Percentiles rank a stretch among this genome's conserved stretches.
Conservation (phyloP, 2,888 invertebrate species). For the Rapana venosa region DNA sequence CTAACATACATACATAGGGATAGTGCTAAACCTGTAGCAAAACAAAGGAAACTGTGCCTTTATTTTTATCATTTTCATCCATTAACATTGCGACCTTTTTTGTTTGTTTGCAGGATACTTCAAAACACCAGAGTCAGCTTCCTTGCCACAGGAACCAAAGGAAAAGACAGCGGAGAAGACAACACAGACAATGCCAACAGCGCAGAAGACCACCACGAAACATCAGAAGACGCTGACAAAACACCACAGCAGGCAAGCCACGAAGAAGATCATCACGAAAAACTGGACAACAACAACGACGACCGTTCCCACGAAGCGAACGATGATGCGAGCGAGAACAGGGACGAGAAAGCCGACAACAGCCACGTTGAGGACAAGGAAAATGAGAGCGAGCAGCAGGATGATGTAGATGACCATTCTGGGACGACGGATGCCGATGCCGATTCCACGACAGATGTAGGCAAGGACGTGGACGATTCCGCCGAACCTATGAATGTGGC, state of each 20-base stretch:
- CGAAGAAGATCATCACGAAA: too few relatives aligned
- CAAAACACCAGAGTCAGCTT: slow-evolving; percentile 19
- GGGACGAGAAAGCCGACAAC: not conserved
- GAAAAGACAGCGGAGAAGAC: not conserved
- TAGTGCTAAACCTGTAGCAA: too few relatives aligned
- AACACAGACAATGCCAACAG: not conserved
- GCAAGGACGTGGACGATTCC: not conserved
- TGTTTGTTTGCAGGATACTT: not conserved
- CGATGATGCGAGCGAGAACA: not conserved
- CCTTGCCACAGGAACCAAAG: not conserved
- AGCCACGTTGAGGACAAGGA: not conserved
- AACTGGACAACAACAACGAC: not conserved
- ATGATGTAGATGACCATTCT: not conserved
- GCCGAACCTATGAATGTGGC: not conserved
- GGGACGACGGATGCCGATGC: not conserved
- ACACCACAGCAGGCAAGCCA: not conserved
- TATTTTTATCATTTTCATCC: too few relatives aligned
- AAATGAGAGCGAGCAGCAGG: not conserved
- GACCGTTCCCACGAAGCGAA: not conserved
- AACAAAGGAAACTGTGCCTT: too few relatives aligned
- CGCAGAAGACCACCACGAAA: not conserved
- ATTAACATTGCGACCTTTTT: not conserved
- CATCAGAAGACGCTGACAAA: not conserved
- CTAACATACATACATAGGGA: too few relatives aligned
- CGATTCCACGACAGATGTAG: not conserved